Evolutionary conservation across 2,888 invertebrate species (phyloP), one percentile per base, ranked within the genome.

Genomic region (Boloria selene): DNA sequence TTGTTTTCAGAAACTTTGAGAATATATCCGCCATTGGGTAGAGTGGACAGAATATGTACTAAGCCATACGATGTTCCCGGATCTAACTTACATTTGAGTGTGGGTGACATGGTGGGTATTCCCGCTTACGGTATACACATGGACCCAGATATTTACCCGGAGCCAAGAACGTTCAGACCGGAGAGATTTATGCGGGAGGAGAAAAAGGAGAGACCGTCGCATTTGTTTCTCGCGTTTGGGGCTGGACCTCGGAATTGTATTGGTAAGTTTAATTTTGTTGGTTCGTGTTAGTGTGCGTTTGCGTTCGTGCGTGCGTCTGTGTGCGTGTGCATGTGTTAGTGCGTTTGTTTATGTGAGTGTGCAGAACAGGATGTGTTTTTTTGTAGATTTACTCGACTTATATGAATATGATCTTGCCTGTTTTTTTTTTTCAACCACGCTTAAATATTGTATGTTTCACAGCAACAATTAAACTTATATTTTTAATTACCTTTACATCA

Each of bases 121-220:
- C 92, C 93, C 0, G 76, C 92, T 1, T 85, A 86, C 64, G 93
- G 90, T 1, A 79, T 94, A 5, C 94, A 94, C 62, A 90, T 88
- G 80, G 93, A 94, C 74, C 88, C 93, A 0, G 82, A 93, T n/a
- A 85, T 89, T 71, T 94, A 93, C 72, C 93, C 93, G 0, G 87
- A 94, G 26, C 94, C 94, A 0, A 78, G 90, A 1, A 82, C 83
- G 31, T 93, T 93, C 73, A 85, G 84, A 54, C 93, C 93, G 0
- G 93, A 93, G 68, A 81, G 94, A 67, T 94, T 94, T 75, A 87
- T 88, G 72, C 86, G 88, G 5, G 71, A 68, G 17, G 93, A 92
- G 72, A 93, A 90, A 74, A 81, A 82, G 26, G 84, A 89, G 13
- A 85, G 93, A 65, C 85, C 92, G 0, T 86, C 93, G 0, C 90